Base-by-base conservation (phyloP, 2,113 vertebrate genomes). In the Callionymus lyra region DNA sequence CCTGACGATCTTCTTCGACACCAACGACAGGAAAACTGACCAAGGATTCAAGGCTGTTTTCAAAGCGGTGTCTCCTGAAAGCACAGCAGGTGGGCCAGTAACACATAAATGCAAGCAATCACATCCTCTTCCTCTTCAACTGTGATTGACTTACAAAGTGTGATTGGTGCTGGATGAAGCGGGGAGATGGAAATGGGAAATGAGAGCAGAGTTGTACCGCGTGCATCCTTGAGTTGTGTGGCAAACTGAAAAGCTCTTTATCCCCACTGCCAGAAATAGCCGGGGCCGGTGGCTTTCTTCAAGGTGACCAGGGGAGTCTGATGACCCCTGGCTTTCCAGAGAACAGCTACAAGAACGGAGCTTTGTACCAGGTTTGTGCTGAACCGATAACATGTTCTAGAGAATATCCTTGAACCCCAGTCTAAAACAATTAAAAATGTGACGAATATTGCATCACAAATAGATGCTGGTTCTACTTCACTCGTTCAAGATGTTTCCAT, bases 11-110 rank as follows among this genome's bases (percentile, higher is more conserved):
- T 70, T 65, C 57, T 89, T 86, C 6, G 62, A 76, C 53, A 81
- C 76, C 50, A 87, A 86, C 10, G 77, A 82, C 27, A 61, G 56
- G 49, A 44, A 50, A 37, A 83, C 71, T 27, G 76, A 80, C 44
- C 68, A 38, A 47, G 85, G 85, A 41, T 88, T 87, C 70, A 80
- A 81, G 66, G 82, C 82, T 53, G 53, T 56, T 58, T 88, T 74
- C 68, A 71, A 59, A 48, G 75, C 83, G 9, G 67, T 86, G 50
- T 34, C 55, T 61, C 80, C 80, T 31, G 57, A 62, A 31, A 57
- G 41, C 1, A 34, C 72, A 4, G 12, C 73, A 54, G 82, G 82
- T 87, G 80, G 53, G 54, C 39, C 6, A 16, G 52, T 38, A 27
- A 48, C 10, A 41, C 31, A 34, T 6, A 60, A 44, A 53, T 39